Conservation (phyloP, 2,888 invertebrate genomes). For the Stenoptilia bipunctidactyla region DNA sequence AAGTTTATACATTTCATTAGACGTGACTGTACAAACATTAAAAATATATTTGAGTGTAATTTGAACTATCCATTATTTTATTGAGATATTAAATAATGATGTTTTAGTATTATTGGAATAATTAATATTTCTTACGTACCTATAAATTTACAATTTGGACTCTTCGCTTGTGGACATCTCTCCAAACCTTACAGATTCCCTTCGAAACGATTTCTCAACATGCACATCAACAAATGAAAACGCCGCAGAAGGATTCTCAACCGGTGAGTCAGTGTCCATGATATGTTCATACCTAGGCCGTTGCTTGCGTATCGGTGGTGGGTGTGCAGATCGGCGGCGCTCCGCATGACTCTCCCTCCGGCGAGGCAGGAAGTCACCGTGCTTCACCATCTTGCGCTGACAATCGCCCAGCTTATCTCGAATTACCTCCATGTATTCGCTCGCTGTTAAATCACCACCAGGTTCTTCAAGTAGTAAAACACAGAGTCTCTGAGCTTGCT, state of each 20-base stretch:
- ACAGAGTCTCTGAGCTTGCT: conserved; percentile 77
- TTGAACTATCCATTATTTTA: too few species aligned
- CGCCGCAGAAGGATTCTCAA: conserved; percentile 31
- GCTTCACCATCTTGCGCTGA: conserved; percentile 48
- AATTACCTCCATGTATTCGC: conserved; percentile 67
- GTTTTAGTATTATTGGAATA: too few species aligned
- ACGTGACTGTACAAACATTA: too few species aligned
- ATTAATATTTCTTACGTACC: too few species aligned
- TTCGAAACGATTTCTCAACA: conserved; percentile 24
- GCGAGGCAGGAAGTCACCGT: conserved; percentile 47
- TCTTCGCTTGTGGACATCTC: conserved; percentile 36
- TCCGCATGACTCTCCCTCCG: conserved; percentile 38
- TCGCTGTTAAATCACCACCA: conserved; percentile 64
- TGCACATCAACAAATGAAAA: conserved; percentile 56
- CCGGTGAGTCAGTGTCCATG: conserved; percentile 42
- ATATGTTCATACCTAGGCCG: conserved; percentile 43
- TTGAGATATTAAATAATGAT: too few species aligned
- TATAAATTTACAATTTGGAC: conserved; percentile 42
- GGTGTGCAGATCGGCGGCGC: conserved; percentile 16
- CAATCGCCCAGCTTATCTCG: conserved; percentile 59
- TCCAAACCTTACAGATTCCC: conserved; percentile 26
- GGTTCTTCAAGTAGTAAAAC: conserved; percentile 72
- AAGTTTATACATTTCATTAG: too few species aligned
- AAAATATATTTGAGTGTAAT: too few species aligned
- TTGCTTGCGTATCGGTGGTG: conserved; percentile 29